Evolutionary conservation across 2,113 vertebrate species (phyloP).

Genomic region (Heterochromis multidens): DNA sequence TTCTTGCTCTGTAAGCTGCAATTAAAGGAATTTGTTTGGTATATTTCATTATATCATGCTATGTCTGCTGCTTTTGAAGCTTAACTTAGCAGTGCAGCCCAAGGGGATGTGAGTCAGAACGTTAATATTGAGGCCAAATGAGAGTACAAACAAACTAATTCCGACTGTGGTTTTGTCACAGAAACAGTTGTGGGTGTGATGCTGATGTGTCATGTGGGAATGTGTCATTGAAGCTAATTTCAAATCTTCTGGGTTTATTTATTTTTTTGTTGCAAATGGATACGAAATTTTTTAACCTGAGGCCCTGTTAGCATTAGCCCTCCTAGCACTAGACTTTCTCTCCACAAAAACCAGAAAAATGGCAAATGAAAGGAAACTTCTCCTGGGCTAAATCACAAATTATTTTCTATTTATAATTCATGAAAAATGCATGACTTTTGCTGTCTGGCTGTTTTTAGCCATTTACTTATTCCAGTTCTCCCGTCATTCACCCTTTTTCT

Average conservation of each 20-base stretch:
- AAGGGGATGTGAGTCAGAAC: slow-evolving; percentile 24
- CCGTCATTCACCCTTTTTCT: not conserved
- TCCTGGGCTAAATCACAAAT: not conserved
- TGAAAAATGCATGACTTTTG: not conserved
- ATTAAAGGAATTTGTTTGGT: slow-evolving; percentile 25
- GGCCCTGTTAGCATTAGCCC: not conserved
- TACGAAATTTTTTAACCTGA: not conserved
- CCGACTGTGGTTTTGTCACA: slow-evolving; percentile 5
- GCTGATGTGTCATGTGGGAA: slow-evolving; percentile 14
- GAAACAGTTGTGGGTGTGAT: slow-evolving; percentile 34
- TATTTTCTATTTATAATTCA: not conserved
- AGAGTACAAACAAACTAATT: slow-evolving; percentile 28
- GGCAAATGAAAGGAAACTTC: not conserved
- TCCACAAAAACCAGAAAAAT: not conserved
- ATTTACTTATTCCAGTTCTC: not conserved
- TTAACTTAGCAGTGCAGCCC: slow-evolving; percentile 6
- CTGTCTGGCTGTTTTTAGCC: not conserved
- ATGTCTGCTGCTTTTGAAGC: slow-evolving; percentile 28
- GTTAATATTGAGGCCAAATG: slow-evolving; percentile 20
- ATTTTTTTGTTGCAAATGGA: not conserved
- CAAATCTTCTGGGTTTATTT: not conserved
- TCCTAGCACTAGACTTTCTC: not conserved
- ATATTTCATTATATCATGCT: slow-evolving; percentile 5
- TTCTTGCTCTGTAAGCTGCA: not conserved
- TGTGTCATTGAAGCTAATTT: slow-evolving; percentile 18